Conservation (phyloP, 2,888 invertebrate species). For the Ornithoptera priamus region DNA sequence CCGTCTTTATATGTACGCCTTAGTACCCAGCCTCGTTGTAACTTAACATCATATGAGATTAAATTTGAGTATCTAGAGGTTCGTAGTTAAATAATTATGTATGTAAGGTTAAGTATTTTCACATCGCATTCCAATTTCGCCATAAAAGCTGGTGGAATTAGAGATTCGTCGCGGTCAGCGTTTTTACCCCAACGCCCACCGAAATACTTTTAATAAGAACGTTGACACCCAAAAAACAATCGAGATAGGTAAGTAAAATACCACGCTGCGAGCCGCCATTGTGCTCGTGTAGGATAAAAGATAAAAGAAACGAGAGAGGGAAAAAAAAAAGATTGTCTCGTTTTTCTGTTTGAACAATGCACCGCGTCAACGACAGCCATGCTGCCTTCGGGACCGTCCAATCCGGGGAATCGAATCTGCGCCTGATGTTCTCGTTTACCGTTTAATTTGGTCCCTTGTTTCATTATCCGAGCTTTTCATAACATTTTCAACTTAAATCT, state of each 20-base stretch:
- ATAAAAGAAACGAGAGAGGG: slow-evolving; percentile 64
- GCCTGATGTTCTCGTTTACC: slow-evolving; percentile 26
- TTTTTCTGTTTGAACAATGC: slow-evolving; percentile 77
- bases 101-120: slow-evolving; percentile 18
- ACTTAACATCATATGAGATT: too few species aligned
- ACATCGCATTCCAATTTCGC: slow-evolving; percentile 21
- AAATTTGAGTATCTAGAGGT: too few species aligned
- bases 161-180: slow-evolving; percentile 13
- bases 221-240: slow-evolving; percentile 57
- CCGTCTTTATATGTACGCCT: too few species aligned
- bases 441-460: slow-evolving; percentile 9
- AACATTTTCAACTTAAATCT: too few species aligned
- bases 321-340: slow-evolving; percentile 73
- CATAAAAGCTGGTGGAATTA: slow-evolving; percentile 12
- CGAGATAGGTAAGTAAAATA: slow-evolving; percentile 71
- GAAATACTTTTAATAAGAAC: slow-evolving; percentile 42
- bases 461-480: not conserved
- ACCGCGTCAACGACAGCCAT: slow-evolving; percentile 75
- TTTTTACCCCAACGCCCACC: slow-evolving; percentile 34
- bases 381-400: slow-evolving; percentile 44
- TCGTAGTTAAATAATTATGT: too few species aligned
- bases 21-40: too few species aligned
- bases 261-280: slow-evolving; percentile 70
- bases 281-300: slow-evolving; percentile 51
- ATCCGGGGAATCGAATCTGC: slow-evolving; percentile 37